phyloP scores from a whole-genome alignment of 1,140 invertebrate species.

The Schmidtea mediterranea region DNA sequence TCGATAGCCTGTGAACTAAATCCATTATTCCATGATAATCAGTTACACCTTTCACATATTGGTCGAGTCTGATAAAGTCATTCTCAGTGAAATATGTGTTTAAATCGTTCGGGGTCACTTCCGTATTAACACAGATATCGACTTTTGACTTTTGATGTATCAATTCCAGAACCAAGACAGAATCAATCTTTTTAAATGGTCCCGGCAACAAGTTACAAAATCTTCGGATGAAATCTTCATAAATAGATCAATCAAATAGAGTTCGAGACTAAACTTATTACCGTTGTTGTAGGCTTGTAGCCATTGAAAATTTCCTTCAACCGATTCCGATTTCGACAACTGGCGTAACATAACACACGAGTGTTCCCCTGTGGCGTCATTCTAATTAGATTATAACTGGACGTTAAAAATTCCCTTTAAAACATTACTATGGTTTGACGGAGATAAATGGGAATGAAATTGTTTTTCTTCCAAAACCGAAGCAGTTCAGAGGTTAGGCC shows the following conservation, averaged over 20 bases:
- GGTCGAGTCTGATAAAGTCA: background rate
- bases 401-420: background rate
- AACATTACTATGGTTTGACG: constrained; percentile 32
- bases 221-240: background rate
- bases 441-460: constrained; percentile 66
- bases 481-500: constrained; percentile 18
- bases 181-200: background rate
- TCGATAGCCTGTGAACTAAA: background rate
- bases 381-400: background rate
- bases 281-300: background rate
- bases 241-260: background rate
- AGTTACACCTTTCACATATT: background rate
- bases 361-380: background rate
- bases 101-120: background rate
- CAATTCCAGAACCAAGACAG: background rate
- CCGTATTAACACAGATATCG: background rate
- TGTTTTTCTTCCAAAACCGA: constrained; percentile 56
- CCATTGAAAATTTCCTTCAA: background rate
- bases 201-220: background rate
- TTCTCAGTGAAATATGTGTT: background rate
- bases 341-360: background rate
- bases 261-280: background rate
- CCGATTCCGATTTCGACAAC: background rate
- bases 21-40: constrained; percentile 2
- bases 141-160: background rate